Percentiles rank a stretch among this genome's conserved stretches.
Evolutionary conservation across 1,140 invertebrate genomes (phyloP).

Genomic region (Calliopsis andreniformis): DNA sequence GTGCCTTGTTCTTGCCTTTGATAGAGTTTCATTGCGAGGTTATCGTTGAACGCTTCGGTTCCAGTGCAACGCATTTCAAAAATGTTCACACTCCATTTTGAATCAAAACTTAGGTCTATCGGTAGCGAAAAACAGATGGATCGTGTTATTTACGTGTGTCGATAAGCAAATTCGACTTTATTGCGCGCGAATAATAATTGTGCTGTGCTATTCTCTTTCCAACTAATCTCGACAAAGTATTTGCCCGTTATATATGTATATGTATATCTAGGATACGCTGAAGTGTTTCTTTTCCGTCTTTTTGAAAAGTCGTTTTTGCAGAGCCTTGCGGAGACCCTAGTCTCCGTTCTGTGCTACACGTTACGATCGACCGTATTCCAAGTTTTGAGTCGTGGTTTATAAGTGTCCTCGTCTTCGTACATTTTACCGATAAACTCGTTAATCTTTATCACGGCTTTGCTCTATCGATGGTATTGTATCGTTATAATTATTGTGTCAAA

Average conservation of each 20-base stretch:
- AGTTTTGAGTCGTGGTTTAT: conserved; percentile 55
- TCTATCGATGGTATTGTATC: conserved; percentile 62
- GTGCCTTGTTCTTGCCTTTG: background rate
- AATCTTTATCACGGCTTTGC: conserved; percentile 61
- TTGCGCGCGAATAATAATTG: conserved; percentile 29
- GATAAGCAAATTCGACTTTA: conserved; percentile 31
- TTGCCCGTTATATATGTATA: conserved; percentile 50
- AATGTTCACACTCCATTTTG: background rate
- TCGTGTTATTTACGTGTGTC: conserved; percentile 27
- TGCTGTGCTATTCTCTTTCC: conserved; percentile 43
- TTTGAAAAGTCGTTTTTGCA: conserved; percentile 47
- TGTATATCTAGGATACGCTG: conserved; percentile 48
- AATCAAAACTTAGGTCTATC: conserved; percentile 49
- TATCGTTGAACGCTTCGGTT: conserved; percentile 8
- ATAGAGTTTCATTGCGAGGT: background rate
- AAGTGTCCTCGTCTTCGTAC: conserved; percentile 61
- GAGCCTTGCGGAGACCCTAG: conserved; percentile 24
- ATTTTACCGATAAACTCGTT: conserved; percentile 29
- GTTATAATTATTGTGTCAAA: conserved; percentile 70
- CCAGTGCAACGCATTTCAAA: conserved; percentile 21
- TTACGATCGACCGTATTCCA: conserved; percentile 48
- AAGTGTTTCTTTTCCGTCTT: conserved; percentile 44
- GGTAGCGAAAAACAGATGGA: conserved; percentile 12
- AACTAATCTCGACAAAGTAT: conserved; percentile 51
- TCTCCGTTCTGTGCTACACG: conserved; percentile 34